These are phyloP conservation scores for Melieria crassipennis DNA, from an alignment of 2,888 invertebrate genomes.

Conservation along the genomic window DNA sequence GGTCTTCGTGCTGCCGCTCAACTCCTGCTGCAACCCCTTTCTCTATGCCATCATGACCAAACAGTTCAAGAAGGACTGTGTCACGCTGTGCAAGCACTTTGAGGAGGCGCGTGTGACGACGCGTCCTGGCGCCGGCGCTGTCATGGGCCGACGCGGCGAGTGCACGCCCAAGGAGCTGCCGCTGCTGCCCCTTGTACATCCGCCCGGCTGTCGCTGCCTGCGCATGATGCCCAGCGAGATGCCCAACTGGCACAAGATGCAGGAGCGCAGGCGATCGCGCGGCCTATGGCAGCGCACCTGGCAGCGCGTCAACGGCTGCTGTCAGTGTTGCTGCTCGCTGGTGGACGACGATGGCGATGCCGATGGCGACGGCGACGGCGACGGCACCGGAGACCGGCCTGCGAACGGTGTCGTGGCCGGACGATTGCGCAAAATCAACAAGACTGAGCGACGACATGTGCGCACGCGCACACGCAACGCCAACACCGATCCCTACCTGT, in stretches of 20 bases:
- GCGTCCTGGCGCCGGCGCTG: constrained; percentile 42
- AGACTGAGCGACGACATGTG: constrained; percentile 52
- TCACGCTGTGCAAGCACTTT: constrained; percentile 93
- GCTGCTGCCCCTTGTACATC: constrained; percentile 64
- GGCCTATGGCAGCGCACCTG: constrained; percentile 60
- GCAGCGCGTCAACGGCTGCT: constrained; percentile 64
- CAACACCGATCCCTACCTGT: constrained; percentile 75
- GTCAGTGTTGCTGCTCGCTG: constrained; percentile 46
- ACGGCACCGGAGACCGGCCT: constrained; percentile 41
- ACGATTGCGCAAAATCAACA: constrained; percentile 45
- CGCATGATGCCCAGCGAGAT: constrained; percentile 65
- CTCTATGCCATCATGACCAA: constrained; percentile 97
- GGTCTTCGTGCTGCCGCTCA: constrained; percentile 94
- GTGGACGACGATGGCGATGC: constrained; percentile 4
- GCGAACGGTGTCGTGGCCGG: constrained; percentile 39
- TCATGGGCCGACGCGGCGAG: constrained; percentile 70
- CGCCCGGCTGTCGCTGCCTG: constrained; percentile 68
- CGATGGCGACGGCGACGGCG: constrained; percentile 9
- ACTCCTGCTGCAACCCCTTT: constrained; percentile 98
- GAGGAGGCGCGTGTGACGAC: constrained; percentile 85
- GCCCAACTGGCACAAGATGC: constrained; percentile 62
- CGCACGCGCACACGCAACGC: constrained; percentile 63
- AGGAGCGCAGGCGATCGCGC: constrained; percentile 48
- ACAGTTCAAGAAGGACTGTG: constrained; percentile 97
- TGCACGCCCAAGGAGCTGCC: constrained; percentile 79